Base-by-base conservation (phyloP, 1,140 invertebrate species). In the Drosophila melanogaster region DNA sequence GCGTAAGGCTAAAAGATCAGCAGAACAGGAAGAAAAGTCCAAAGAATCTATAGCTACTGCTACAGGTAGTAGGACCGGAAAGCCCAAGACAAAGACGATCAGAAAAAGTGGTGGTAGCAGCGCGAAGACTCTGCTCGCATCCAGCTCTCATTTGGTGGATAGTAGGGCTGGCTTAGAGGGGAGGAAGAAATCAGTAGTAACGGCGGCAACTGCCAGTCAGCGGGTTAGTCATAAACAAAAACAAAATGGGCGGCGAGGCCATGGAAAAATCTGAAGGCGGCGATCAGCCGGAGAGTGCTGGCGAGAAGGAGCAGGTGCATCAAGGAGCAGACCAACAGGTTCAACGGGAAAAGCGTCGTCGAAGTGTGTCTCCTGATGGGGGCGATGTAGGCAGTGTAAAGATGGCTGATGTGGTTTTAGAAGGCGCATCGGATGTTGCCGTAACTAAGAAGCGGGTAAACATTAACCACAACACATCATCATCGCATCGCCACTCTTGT, bases 381-480 rank as follows among this genome's bases (percentile, higher is more conserved):
- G 33, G 11, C 49, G 56, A 51, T 35, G 7, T 38, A 10, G 37
- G 14, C 44, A 15, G 55, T 55, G 46, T 54, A 38, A 49, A 11
- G 33, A 24, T 12, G 35, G 14, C 30, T 15, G 37, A n/a, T 11
- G 30, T 22, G 4, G 14, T 22, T 30, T 12, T 49, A 15, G 37
- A 46, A 11, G 47, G 47, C 51, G 12, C 46, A 38, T 11, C 40
- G 38, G 24, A 35, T 41, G 24, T 37, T 60, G 49, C 19, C 33
- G 64, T 22, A 56, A 22, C 30, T 4, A 75, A 80, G 51, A 84
- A 84, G 73, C 77, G 81, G 81, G 81, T 84, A 84, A 84, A 80
- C 58, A 69, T 30, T 50, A 33, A 70, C 46, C 59, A 79, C 40
- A 58, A 33, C 15, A 38, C 41, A n/a, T 15, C 50, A 60, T 22